phyloP scores from a whole-genome alignment of 2,888 invertebrate genomes.

The Sarcophaga subvicina region DNA sequence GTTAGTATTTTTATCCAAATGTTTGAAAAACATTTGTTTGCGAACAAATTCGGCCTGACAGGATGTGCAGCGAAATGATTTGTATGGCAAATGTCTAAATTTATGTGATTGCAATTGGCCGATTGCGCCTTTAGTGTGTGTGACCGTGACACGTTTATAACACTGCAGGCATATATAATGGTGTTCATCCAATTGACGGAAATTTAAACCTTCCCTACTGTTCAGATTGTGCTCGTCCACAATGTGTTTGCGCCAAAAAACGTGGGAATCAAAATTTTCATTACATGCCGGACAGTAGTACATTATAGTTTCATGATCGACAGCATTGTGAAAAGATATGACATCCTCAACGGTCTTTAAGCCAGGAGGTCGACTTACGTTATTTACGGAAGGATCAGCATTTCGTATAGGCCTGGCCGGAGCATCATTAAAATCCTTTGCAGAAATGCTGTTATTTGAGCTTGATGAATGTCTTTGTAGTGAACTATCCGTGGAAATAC shows the following conservation, averaged over 20 bases:
- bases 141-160: constrained; percentile 78
- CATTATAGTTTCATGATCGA: constrained; percentile 77
- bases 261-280: constrained; percentile 77
- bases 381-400: constrained; percentile 36
- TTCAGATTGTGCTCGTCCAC: constrained; percentile 78
- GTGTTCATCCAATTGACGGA: constrained; percentile 78
- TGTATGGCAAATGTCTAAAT: constrained; percentile 77
- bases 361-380: constrained; percentile 71
- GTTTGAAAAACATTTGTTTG: constrained; percentile 79
- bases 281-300: constrained; percentile 78
- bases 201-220: constrained; percentile 76
- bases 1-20: constrained; percentile 77
- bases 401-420: constrained; percentile 48
- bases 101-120: constrained; percentile 79
- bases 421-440: constrained; percentile 44
- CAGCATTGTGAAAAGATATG: constrained; percentile 78
- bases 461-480: constrained; percentile 20
- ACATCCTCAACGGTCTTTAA: constrained; percentile 77
- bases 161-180: constrained; percentile 78
- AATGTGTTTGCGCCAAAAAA: constrained; percentile 79
- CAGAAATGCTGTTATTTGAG: constrained; percentile 12
- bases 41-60: constrained; percentile 77
- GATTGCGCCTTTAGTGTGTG: constrained; percentile 78
- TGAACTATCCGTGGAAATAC: constrained; percentile 36
- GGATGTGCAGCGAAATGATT: constrained; percentile 77